Conservation (phyloP, 2,797 vertebrate genomes). For the Melanogrammus aeglefinus region DNA sequence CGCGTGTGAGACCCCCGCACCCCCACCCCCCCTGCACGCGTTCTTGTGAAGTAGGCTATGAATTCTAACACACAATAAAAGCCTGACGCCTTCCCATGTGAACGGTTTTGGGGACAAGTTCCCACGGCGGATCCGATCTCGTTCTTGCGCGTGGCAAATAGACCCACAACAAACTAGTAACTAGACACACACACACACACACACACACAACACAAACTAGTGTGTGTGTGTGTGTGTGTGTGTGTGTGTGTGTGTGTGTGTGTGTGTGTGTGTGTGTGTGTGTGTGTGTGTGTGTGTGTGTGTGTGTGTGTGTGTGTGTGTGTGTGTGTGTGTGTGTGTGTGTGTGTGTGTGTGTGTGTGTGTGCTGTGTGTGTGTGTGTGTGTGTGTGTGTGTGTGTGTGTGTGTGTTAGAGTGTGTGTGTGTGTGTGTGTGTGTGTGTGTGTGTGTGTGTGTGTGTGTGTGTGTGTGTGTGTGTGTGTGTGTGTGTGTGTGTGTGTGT, state of each 20-base stretch:
- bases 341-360: neutral
- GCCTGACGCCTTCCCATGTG: constrained; percentile 28
- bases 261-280: neutral
- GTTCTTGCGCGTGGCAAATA: neutral
- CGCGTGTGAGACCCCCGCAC: neutral
- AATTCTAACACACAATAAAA: constrained; percentile 51
- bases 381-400: neutral
- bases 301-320: too few relatives aligned
- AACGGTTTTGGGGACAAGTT: constrained; percentile 10
- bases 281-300: too few relatives aligned
- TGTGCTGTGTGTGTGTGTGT: neutral
- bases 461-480: neutral
- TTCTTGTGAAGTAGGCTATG: constrained; percentile 22
- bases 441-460: neutral
- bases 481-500: neutral
- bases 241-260: neutral
- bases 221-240: too few relatives aligned
- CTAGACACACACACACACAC: too few relatives aligned
- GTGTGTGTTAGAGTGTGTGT: neutral
- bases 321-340: neutral
- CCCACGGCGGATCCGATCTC: constrained; percentile 16
- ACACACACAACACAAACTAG: too few relatives aligned
- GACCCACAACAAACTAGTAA: neutral
- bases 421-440: neutral
- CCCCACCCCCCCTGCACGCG: neutral